Base-by-base conservation (phyloP, 2,797 vertebrate species). In the Lerista edwardsae region DNA sequence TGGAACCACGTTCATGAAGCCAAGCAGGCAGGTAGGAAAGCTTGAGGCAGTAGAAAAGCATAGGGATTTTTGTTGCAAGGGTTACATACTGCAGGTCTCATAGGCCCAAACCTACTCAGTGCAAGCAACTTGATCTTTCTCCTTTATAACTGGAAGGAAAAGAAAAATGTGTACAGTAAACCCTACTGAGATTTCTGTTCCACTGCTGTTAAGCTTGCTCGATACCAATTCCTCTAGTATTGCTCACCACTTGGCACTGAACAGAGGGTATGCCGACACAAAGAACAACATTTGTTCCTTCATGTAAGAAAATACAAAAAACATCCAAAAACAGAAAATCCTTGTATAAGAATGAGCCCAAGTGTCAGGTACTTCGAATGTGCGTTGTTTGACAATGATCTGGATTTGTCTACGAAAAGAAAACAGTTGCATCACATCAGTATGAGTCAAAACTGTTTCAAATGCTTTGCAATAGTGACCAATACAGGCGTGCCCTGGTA, bases 11-110 rank as follows among this genome's bases (percentile, higher is more conserved):
- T 19, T 31, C 14, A 71, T 51, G 51, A 62, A 76, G 39, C 64
- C 79, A 81, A 67, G 51, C 31, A 61, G 31, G n/a, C 59, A 47
- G 73, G 57, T 61, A 76, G 51, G 25, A 68, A 69, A 25, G 64
- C 72, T 71, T 51, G 79, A 86, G 73, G 84, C 73, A 39, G 23
- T 75, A 23, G 62, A 6, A 10, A 76, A 62, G 64, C 79, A 65
- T 6, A 17, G 57, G 23, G 25, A 4, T 17, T 85, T 79, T 57
- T 34, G n/a, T 85, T 74, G 64, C 79, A 86, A 86, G n/a, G 8
- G 19, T 64, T 59, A 76, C 61, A 41, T 47, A 76, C 39, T 69
- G 36, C 17, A 39, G 79, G 62, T 85, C 84, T 86, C 84, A 76
- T 10, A 81, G 55, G 41, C 57, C 73, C 73, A 86, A 80, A 34